Conservation (phyloP, 2,797 vertebrate genomes). For the Malurus leucopterus region DNA sequence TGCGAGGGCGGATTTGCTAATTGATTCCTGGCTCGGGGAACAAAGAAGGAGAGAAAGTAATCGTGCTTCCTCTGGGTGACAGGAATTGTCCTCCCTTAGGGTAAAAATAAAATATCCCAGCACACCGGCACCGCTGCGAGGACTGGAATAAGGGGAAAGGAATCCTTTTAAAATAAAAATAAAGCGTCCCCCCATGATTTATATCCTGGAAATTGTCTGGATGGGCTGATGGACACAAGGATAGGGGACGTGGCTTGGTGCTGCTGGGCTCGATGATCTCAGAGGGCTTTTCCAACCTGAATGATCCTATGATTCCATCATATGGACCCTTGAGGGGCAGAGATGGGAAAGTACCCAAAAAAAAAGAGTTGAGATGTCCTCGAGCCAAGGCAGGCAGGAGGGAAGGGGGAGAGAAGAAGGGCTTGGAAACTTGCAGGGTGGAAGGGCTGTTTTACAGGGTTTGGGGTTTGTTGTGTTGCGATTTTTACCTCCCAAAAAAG, state of each 20-base stretch:
- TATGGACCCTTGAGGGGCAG: neutral
- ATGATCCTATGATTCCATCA: neutral
- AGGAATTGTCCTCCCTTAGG: neutral
- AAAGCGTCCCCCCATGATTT: neutral
- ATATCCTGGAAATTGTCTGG: neutral
- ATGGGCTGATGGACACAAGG: neutral
- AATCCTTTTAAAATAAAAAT: neutral
- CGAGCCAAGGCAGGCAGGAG: neutral
- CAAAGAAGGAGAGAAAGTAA: slow-evolving; percentile 17
- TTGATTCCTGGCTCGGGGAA: neutral
- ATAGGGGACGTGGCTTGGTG: neutral
- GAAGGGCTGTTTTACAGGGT: neutral
- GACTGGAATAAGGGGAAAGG: neutral
- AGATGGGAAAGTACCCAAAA: neutral
- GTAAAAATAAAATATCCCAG: neutral
- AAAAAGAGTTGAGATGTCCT: neutral
- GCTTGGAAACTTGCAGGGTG: neutral
- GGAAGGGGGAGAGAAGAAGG: neutral
- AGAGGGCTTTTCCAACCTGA: neutral
- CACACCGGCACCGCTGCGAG: neutral
- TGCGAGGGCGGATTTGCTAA: neutral
- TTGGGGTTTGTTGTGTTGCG: neutral
- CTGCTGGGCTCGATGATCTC: neutral
- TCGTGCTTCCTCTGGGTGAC: neutral
- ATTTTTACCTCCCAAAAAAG: neutral